Evolutionary conservation across 2,113 vertebrate species (phyloP).

Genomic region (Origma solitaria): DNA sequence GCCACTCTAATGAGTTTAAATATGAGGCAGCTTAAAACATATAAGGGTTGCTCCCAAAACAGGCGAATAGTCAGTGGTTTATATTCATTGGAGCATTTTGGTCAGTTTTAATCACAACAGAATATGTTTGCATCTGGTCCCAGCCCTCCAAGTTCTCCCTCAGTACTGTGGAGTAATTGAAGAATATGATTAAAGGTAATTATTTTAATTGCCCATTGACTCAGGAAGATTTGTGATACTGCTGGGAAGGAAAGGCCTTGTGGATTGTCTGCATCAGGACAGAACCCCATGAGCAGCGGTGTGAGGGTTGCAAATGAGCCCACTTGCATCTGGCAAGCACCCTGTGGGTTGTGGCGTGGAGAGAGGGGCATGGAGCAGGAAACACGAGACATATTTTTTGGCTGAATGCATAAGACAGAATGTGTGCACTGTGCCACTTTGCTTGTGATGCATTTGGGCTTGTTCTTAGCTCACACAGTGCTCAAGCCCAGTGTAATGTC

Average conservation of each 20-base stretch:
- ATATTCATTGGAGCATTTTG: not conserved
- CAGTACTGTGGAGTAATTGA: not conserved
- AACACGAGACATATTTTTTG: not conserved
- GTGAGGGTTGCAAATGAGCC: not conserved
- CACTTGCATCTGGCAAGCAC: not conserved
- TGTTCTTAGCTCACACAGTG: not conserved
- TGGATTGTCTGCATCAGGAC: not conserved
- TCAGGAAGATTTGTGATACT: not conserved
- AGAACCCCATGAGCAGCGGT: not conserved
- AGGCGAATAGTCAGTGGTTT: not conserved
- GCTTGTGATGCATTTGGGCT: not conserved
- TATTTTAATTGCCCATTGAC: slow-evolving; percentile 13
- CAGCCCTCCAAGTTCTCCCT: not conserved
- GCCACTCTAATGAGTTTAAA: not conserved
- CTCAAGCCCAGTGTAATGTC: not conserved
- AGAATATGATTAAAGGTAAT: slow-evolving; percentile 33
- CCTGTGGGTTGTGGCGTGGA: accelerated
- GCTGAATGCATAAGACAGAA: not conserved
- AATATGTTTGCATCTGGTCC: not conserved
- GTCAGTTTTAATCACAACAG: slow-evolving; percentile 3
- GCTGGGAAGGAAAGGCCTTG: not conserved
- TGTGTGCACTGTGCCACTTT: not conserved
- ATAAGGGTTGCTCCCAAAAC: not conserved
- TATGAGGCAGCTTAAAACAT: not conserved
- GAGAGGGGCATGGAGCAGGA: accelerated